Base-by-base conservation (phyloP, 2,113 vertebrate species). In the Vombatus ursinus region DNA sequence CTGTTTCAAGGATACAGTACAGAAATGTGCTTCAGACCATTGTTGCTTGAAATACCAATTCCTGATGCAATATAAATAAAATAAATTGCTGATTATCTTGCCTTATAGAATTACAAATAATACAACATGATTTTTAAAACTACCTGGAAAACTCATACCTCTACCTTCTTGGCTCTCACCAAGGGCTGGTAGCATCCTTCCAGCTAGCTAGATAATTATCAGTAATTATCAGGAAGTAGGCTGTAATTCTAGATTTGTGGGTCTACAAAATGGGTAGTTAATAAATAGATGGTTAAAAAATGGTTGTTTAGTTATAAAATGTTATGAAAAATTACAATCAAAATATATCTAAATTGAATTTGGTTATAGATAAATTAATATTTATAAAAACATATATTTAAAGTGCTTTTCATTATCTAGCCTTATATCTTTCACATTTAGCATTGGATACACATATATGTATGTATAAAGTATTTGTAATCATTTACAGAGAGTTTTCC, bases 401-500 rank as follows among this genome's bases (percentile, higher is more conserved):
- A 68, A 91, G 92, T 57, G 49, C 1, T 77, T 93, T 54, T 94
- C 93, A 95, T 92, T 91, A 68, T 92, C 22, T 89, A 22, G 6
- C 2, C 50, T 95, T 96, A 7, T 0, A 47, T 90, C 94, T 96
- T 47, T 53, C 12, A 68, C 93, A 0, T 95, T 92, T 92, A 92
- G 90, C 68, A 77, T 93, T 92, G 57, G 54, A 31, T n/a, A 90
- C 93, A 23, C 37, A 6, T n/a, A 44, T n/a, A 90, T 90, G 9
- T 0, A 1, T 95, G 11, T 93, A 48, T 90, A 84, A 84, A n/a
- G 2, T 22, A 84, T 84, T 44, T 84, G 37, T 91, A 96, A 90
- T 95, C 92, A 92, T 97, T 99, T 97, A 68, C 98, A 99, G 99
- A 99, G 94, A 94, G 98, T 96, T 98, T 97, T 44, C 98, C 98